These are phyloP conservation scores for Hermaeophaga mercurialis DNA, from an alignment of 2,888 invertebrate genomes.

Conservation along the genomic window DNA sequence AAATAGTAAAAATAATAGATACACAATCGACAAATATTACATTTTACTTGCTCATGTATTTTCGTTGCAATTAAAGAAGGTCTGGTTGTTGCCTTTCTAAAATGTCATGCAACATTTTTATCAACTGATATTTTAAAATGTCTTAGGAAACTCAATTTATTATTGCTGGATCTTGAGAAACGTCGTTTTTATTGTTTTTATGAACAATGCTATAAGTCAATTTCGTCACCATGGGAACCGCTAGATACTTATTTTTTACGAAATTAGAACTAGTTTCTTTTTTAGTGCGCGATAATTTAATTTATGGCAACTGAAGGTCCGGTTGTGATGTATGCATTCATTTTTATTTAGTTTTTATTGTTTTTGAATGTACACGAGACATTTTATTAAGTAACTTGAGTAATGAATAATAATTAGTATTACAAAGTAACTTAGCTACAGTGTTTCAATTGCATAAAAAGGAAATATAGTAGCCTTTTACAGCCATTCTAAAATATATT, in stretches of 20 bases:
- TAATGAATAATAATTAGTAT: too few relatives aligned
- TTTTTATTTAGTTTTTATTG: background rate
- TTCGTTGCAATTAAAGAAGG: too few relatives aligned
- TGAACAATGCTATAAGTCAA: constrained; percentile 39
- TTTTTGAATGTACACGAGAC: too few relatives aligned
- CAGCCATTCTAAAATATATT: too few relatives aligned
- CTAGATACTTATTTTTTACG: constrained; percentile 34
- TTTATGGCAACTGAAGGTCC: constrained; percentile 22
- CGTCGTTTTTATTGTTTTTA: constrained; percentile 44
- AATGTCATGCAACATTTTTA: constrained; percentile 27
- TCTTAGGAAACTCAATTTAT: constrained; percentile 37
- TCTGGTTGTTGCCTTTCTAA: constrained; percentile 17
- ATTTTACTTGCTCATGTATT: too few relatives aligned
- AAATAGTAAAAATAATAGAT: too few relatives aligned
- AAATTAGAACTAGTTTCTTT: constrained; percentile 37
- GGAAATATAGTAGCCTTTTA: too few relatives aligned
- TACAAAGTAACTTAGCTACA: too few relatives aligned
- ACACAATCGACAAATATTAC: too few relatives aligned
- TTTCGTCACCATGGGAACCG: constrained; percentile 45
- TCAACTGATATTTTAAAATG: constrained; percentile 34
- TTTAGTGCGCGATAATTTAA: constrained; percentile 23
- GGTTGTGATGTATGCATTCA: background rate
- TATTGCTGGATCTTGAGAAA: constrained; percentile 43
- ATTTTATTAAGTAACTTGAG: too few relatives aligned
- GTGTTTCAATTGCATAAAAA: too few relatives aligned